A percentile compares a stretch with the other conserved stretches of the same genome.
These are phyloP conservation scores for Conus betulinus DNA, from an alignment of 1,140 invertebrate species.

Conservation along the genomic window DNA sequence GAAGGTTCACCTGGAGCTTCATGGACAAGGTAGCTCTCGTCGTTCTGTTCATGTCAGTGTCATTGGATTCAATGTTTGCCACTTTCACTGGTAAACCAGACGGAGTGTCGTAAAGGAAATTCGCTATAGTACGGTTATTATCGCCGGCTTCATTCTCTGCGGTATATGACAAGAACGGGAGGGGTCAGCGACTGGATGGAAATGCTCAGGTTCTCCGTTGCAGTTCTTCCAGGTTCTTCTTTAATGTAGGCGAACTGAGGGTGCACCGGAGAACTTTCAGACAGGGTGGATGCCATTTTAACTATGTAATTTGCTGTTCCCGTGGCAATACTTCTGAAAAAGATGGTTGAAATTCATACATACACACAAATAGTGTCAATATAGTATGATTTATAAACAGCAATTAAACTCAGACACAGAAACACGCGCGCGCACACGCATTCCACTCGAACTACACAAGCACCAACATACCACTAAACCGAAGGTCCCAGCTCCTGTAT, in stretches of 20 bases:
- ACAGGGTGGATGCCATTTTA: not conserved
- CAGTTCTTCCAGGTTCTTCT: not conserved
- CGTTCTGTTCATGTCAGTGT: not conserved
- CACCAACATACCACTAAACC: no score
- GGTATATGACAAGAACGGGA: not conserved
- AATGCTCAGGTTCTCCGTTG: not conserved
- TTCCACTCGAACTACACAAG: no score
- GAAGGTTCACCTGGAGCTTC: not conserved
- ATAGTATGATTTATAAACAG: no score
- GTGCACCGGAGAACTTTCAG: not conserved
- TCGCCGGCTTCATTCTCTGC: not conserved
- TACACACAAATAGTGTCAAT: no score
- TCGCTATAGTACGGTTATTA: not conserved
- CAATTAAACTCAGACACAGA: no score
- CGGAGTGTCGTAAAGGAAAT: not conserved
- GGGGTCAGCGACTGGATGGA: not conserved
- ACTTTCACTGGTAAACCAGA: not conserved
- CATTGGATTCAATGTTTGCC: not conserved
- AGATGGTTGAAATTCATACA: no score
- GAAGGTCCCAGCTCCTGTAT: no score
- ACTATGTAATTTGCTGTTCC: not conserved
- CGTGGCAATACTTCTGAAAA: not conserved
- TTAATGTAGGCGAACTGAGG: not conserved
- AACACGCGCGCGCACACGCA: no score
- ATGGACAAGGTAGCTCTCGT: not conserved